Percentiles rank a stretch among this genome's conserved stretches.
These are phyloP conservation scores for Tribolium madens DNA, from an alignment of 1,140 invertebrate species.

Conservation along the genomic window DNA sequence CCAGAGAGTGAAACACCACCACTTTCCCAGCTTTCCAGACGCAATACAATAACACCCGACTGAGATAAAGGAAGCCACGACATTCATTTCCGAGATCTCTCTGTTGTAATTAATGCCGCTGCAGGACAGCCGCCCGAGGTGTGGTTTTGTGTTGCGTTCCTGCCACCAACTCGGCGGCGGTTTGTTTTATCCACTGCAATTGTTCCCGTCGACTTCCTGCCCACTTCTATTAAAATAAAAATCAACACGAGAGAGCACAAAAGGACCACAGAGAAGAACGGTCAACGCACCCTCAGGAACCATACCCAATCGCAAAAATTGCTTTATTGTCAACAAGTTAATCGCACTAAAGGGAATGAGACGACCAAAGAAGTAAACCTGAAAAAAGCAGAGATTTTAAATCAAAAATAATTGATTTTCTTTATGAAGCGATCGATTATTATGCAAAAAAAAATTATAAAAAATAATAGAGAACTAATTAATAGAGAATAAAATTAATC, in stretches of 20 bases:
- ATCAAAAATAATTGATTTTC: background rate
- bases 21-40: conserved; percentile 44
- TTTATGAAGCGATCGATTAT: too few relatives aligned
- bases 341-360: background rate
- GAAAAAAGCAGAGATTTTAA: background rate
- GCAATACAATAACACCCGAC: conserved; percentile 53
- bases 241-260: background rate
- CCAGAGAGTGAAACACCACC: conserved; percentile 13
- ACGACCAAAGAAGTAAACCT: background rate
- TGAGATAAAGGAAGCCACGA: conserved; percentile 62
- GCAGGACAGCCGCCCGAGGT: conserved; percentile 58
- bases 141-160: conserved; percentile 54
- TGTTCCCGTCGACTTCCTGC: conserved; percentile 57
- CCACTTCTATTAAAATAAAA: conserved; percentile 29
- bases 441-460: too few relatives aligned
- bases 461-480: too few relatives aligned
- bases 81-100: conserved; percentile 62
- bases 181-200: conserved; percentile 53
- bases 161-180: conserved; percentile 40
- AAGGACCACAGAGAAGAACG: conserved; percentile 11
- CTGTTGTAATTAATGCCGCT: conserved; percentile 62
- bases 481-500: too few relatives aligned
- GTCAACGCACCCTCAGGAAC: conserved; percentile 11
- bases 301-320: conserved; percentile 20
- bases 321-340: conserved; percentile 5